Evolutionary conservation across 1,140 invertebrate species (phyloP), one percentile per base, ranked within the genome.

Genomic region (Drosophila elegans): DNA sequence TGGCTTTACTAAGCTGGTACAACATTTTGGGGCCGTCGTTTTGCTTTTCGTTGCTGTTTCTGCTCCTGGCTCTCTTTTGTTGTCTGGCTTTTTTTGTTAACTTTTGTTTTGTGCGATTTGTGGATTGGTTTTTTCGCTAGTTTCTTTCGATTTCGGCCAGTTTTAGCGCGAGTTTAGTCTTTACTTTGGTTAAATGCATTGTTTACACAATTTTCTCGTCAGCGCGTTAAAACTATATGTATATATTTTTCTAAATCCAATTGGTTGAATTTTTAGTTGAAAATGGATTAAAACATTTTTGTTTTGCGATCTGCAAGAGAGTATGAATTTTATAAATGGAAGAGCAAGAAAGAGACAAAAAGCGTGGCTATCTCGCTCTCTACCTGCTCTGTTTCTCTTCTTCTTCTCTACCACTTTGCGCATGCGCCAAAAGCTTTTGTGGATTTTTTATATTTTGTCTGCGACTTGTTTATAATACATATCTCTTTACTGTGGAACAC

Each of bases 181-280:
- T 86, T 63, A 74, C 60, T 88, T 82, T 86, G 32, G 75, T 53
- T 74, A 79, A 83, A 88, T 86, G 79, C 83, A 86, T 86, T 82
- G 75, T 88, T 85, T 77, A 41, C 54, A 53, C n/a, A 55, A 63
- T 42, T 63, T 61, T 49, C 16, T 51, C 16, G 29, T 34, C 29
- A 34, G 16, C 11, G n/a, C n/a, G 16, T 29, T 45, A 42, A 34
- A 53, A 56, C 51, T 66, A 48, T 55, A 44, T n/a, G n/a, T 41
- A 42, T 32, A 53, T 39, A 55, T 45, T 34, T 54, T 27, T 27
- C 36, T 36, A 49, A 21, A 56, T 38, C 57, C 51, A 16, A 61
- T 59, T 49, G 1, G 34, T 75, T 76, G 34, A 48, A 46, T 42
- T 42, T 25, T 59, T 29, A 16, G 6, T 39, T 78, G 29, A 36